Conservation (phyloP, 2,113 vertebrate genomes). For the Sinocyclocheilus rhinocerous region DNA sequence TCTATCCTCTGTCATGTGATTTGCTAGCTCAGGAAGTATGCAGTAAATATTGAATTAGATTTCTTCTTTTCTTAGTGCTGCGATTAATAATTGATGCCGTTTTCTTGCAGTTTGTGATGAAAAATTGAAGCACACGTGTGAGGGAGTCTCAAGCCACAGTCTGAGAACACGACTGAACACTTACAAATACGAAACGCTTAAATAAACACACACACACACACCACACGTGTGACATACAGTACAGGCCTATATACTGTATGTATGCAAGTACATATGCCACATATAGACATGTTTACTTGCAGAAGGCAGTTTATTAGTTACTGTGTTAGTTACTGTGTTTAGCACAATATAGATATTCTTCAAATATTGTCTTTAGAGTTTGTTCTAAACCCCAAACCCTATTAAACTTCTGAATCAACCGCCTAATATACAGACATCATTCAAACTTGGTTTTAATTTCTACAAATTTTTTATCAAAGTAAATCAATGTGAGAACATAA, state of each 20-base stretch:
- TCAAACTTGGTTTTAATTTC: background rate
- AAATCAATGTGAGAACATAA: background rate
- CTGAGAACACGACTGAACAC: constrained; percentile 3
- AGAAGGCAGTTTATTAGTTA: background rate
- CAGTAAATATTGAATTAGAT: constrained; percentile 71
- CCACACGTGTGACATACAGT: background rate
- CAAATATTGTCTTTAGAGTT: background rate
- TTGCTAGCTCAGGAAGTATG: constrained; percentile 40
- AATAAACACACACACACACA: background rate
- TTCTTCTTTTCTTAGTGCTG: constrained; percentile 62
- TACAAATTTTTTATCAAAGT: background rate
- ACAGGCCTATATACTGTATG: background rate
- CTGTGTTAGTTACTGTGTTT: too few species aligned
- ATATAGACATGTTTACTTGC: background rate
- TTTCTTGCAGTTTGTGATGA: constrained; percentile 65
- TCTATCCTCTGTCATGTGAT: constrained; percentile 41
- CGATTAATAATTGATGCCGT: constrained; percentile 68
- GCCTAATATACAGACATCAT: background rate
- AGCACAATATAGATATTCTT: background rate
- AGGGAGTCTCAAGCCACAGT: constrained; percentile 23
- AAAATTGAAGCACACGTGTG: constrained; percentile 65
- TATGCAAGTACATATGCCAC: background rate
- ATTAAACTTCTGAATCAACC: background rate
- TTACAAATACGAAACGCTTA: background rate
- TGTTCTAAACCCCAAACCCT: background rate